Evolutionary conservation across 1,140 invertebrate species (phyloP).

Genomic region (Plectrocnemia conspersa): DNA sequence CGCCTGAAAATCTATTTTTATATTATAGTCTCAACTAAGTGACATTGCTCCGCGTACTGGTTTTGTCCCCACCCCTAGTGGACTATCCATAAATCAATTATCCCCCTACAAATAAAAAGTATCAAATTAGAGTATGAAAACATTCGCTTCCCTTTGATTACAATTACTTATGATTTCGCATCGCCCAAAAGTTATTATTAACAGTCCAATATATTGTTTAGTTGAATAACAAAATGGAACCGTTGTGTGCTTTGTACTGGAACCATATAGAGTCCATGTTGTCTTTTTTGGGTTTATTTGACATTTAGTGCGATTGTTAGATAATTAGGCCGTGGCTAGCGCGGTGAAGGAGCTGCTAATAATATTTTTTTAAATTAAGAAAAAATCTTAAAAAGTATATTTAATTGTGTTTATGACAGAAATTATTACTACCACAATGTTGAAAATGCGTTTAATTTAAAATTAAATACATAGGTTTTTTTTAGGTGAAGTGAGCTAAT

Average conservation of each 20-base stretch:
- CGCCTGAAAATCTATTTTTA: too few relatives aligned
- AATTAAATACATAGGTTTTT: too few relatives aligned
- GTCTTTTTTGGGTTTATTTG: constrained; percentile 25
- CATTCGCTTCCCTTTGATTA: constrained; percentile 19
- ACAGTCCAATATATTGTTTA: constrained; percentile 17
- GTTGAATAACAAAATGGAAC: constrained; percentile 23
- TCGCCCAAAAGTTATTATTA: constrained; percentile 17
- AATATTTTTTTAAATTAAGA: not conserved
- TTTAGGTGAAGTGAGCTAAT: too few relatives aligned
- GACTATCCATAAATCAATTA: constrained; percentile 4
- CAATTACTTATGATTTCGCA: constrained; percentile 21
- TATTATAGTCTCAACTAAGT: too few relatives aligned
- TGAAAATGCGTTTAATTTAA: too few relatives aligned
- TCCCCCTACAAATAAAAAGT: not conserved
- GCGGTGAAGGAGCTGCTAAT: constrained; percentile 7
- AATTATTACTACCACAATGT: too few relatives aligned
- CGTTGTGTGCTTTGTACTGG: constrained; percentile 24
- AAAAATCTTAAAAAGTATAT: not conserved
- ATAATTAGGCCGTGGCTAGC: constrained; percentile 13
- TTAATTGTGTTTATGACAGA: too few relatives aligned
- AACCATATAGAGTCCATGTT: constrained; percentile 23
- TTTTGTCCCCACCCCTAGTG: constrained; percentile 14
- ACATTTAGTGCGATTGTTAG: constrained; percentile 22
- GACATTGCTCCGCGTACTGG: constrained; percentile 15
- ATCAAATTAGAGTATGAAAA: constrained; percentile 8